Conservation (phyloP, 2,888 invertebrate genomes). For the Pardosa pseudoannulata region DNA sequence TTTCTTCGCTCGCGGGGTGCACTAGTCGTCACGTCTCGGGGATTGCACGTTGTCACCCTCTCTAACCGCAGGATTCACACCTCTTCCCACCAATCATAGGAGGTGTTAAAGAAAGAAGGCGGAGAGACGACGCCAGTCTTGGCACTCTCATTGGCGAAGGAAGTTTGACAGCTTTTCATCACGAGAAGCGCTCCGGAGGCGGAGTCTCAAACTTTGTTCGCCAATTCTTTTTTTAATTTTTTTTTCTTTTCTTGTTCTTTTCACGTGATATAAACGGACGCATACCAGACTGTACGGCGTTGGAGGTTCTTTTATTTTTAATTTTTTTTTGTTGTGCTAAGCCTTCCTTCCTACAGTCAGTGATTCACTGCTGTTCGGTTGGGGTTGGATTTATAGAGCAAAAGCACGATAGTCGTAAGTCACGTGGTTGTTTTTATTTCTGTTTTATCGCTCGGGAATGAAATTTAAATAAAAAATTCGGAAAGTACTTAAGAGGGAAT, state of each 20-base stretch:
- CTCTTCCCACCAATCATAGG: constrained; percentile 43
- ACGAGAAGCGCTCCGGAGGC: neutral
- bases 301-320: neutral
- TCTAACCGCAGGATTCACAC: constrained; percentile 25
- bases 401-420: too few relatives aligned
- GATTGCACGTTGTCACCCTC: constrained; percentile 38
- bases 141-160: constrained; percentile 2
- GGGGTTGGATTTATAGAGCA: too few relatives aligned
- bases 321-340: too few relatives aligned
- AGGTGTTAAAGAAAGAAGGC: constrained; percentile 65
- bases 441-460: too few relatives aligned
- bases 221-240: neutral
- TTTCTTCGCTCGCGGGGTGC: constrained; percentile 11
- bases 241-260: neutral
- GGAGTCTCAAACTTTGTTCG: neutral
- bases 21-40: constrained; percentile 36
- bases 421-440: too few relatives aligned
- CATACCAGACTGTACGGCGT: constrained; percentile 1
- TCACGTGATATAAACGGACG: too few relatives aligned
- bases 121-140: neutral
- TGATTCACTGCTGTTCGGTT: too few relatives aligned
- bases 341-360: too few relatives aligned
- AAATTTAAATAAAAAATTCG: too few relatives aligned
- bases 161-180: constrained; percentile 14
- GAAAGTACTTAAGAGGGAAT: too few relatives aligned